Conservation (phyloP, 2,797 vertebrate species). For the Cirrhinus molitorella region DNA sequence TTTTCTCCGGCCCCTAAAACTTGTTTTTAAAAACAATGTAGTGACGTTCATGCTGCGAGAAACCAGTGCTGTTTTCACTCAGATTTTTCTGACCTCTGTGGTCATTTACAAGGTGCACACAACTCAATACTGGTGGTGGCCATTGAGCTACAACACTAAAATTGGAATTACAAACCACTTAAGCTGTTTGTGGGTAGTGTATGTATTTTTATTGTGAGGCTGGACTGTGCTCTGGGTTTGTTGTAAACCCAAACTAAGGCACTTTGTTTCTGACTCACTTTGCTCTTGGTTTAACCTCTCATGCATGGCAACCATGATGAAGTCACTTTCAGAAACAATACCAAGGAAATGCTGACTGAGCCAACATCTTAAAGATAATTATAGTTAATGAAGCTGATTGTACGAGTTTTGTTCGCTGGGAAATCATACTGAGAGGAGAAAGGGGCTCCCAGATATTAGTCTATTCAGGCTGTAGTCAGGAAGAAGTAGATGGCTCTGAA, state of each 20-base stretch:
- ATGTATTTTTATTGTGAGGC: slow-evolving; percentile 37
- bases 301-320: slow-evolving; percentile 22
- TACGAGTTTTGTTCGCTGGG: slow-evolving; percentile 6
- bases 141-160: slow-evolving; percentile 19
- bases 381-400: slow-evolving; percentile 15
- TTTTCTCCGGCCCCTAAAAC: neutral
- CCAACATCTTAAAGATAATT: slow-evolving; percentile 10
- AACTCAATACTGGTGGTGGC: slow-evolving; percentile 7
- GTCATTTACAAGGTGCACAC: slow-evolving; percentile 35
- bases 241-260: slow-evolving; percentile 25
- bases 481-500: neutral
- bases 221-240: slow-evolving; percentile 3
- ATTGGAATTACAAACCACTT: slow-evolving; percentile 19
- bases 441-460: slow-evolving; percentile 10
- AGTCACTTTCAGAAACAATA: slow-evolving; percentile 34
- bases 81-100: slow-evolving; percentile 27
- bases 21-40: neutral
- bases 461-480: neutral
- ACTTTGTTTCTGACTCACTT: slow-evolving; percentile 40
- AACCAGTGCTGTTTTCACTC: neutral
- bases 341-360: slow-evolving; percentile 27
- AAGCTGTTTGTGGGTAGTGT: slow-evolving; percentile 29
- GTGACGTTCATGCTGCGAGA: neutral
- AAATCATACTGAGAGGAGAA: neutral
- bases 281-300: slow-evolving; percentile 8